Evolutionary conservation across 1,140 invertebrate species (phyloP).

Genomic region (Saxidomus purpurata): DNA sequence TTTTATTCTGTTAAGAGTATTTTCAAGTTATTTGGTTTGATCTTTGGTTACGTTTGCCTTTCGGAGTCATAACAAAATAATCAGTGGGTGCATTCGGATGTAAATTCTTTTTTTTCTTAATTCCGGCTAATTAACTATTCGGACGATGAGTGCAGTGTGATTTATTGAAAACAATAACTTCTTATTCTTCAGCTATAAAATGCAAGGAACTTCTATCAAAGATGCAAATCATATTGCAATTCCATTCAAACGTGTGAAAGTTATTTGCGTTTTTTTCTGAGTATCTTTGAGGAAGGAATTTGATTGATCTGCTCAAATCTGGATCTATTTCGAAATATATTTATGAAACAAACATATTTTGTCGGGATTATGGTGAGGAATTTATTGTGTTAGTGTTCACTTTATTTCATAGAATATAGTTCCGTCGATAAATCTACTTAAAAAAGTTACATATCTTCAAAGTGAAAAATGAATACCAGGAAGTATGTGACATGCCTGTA

Average conservation of each 20-base stretch:
- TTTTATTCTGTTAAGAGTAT: background rate
- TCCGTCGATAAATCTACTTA: too few species aligned
- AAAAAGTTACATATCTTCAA: too few species aligned
- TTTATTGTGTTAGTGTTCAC: too few species aligned
- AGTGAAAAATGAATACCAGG: background rate
- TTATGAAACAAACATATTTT: too few species aligned
- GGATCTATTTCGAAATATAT: background rate
- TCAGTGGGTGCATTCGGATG: background rate
- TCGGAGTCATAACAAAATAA: background rate
- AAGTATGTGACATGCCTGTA: background rate
- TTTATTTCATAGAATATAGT: too few species aligned
- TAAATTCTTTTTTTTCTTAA: background rate
- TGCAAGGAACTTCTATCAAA: background rate
- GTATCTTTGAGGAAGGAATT: background rate
- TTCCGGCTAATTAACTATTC: slow-evolving; percentile 1
- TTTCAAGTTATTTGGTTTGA: background rate
- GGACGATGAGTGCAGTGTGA: background rate
- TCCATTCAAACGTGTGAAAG: background rate
- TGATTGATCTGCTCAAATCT: background rate
- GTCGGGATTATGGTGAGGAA: too few species aligned
- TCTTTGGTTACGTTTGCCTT: background rate
- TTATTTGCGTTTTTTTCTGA: background rate
- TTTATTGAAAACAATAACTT: slow-evolving; percentile 8
- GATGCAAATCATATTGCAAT: background rate
- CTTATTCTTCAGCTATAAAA: background rate